Conservation (phyloP, 2,888 invertebrate genomes). For the Eristalis tenax region DNA sequence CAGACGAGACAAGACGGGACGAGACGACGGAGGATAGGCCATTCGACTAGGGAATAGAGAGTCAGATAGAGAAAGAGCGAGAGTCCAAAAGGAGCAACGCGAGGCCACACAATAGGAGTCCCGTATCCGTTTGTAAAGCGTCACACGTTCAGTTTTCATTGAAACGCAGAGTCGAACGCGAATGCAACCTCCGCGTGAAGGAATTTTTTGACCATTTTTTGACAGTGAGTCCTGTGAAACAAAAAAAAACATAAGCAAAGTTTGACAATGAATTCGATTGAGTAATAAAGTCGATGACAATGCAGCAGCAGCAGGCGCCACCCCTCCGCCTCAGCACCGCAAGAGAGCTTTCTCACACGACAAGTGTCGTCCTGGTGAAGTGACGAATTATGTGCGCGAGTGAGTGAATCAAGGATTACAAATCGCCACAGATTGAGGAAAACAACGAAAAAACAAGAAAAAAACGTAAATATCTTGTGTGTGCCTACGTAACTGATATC, state of each 20-base stretch:
- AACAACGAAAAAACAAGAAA: not conserved
- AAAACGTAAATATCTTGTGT: conserved; percentile 2
- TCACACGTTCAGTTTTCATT: conserved; percentile 76
- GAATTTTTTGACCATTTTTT: not conserved
- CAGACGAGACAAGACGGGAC: too few species aligned
- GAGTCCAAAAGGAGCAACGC: conserved; percentile 32
- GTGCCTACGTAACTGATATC: conserved; percentile 68
- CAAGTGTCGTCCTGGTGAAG: not conserved
- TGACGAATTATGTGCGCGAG: not conserved
- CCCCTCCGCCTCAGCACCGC: not conserved
- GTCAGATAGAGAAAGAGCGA: conserved; percentile 24
- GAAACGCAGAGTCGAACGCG: conserved; percentile 76
- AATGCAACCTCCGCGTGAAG: conserved; percentile 16
- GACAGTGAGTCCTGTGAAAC: too few species aligned
- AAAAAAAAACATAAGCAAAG: too few species aligned
- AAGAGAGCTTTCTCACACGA: not conserved
- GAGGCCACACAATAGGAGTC: conserved; percentile 9
- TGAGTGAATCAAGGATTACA: not conserved
- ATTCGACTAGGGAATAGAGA: not conserved
- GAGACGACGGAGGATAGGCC: not conserved
- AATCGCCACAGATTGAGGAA: not conserved
- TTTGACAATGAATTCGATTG: not conserved
- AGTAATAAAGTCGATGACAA: not conserved
- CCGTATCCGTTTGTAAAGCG: conserved; percentile 45
- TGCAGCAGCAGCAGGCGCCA: not conserved